These are phyloP conservation scores for Phoeniculus purpureus DNA, from an alignment of 2,797 vertebrate species.

Conservation along the genomic window DNA sequence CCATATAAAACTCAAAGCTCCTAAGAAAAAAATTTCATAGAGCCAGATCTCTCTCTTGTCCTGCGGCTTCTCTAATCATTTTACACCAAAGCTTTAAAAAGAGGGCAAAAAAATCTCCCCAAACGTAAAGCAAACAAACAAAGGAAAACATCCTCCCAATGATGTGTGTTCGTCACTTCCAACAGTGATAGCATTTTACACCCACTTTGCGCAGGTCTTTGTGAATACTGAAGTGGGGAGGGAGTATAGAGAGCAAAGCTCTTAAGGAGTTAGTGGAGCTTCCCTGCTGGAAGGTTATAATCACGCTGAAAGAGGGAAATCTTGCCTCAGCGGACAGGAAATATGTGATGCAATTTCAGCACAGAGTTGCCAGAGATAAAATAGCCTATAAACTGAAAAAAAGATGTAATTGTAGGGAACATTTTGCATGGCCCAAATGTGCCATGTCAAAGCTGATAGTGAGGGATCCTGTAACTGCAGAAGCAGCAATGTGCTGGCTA, in stretches of 20 bases:
- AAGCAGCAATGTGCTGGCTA: background rate
- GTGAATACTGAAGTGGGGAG: background rate
- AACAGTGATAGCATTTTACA: background rate
- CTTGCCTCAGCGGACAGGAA: constrained; percentile 45
- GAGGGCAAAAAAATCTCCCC: background rate
- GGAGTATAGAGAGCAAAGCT: constrained; percentile 10
- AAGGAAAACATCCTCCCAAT: constrained; percentile 28
- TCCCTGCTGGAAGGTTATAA: constrained; percentile 57
- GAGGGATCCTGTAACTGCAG: background rate
- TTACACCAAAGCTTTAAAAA: constrained; percentile 21
- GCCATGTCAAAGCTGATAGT: background rate
- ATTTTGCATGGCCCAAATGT: constrained; percentile 4
- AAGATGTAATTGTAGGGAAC: background rate
- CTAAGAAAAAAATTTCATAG: background rate
- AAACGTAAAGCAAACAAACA: constrained; percentile 53
- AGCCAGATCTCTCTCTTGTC: constrained; percentile 2
- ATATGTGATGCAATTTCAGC: constrained; percentile 42
- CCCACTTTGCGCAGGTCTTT: constrained; percentile 2
- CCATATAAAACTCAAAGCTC: constrained; percentile 39
- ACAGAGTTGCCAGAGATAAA: constrained; percentile 36
- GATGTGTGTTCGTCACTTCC: constrained; percentile 11
- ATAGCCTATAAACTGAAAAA: constrained; percentile 1
- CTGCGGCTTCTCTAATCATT: constrained; percentile 28
- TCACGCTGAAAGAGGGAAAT: constrained; percentile 31
- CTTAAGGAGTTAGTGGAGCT: constrained; percentile 35